phyloP scores from a whole-genome alignment of 2,113 vertebrate genomes.

The Paracanthobrama guichenoti region DNA sequence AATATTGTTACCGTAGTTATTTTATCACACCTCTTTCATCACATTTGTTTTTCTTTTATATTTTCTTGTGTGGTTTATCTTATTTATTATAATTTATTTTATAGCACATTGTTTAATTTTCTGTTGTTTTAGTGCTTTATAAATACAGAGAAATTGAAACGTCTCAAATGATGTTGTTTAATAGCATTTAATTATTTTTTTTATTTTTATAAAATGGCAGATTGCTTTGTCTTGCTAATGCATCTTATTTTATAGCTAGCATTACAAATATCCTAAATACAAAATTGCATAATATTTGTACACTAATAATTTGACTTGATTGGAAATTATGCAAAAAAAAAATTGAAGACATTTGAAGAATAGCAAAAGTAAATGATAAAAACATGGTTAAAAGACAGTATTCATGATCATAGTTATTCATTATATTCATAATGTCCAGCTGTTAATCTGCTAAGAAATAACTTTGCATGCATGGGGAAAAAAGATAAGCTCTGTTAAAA shows the following conservation, averaged over 20 bases:
- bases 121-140: neutral
- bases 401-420: too few relatives aligned
- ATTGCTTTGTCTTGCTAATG: neutral
- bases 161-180: neutral
- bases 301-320: neutral
- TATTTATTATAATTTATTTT: neutral
- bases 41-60: too few relatives aligned
- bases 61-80: too few relatives aligned
- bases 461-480: neutral
- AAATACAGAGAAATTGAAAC: neutral
- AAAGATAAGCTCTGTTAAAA: constrained; percentile 6
- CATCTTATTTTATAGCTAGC: neutral
- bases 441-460: neutral
- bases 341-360: neutral
- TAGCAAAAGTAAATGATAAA: neutral
- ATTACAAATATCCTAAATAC: neutral
- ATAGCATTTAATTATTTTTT: neutral
- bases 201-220: neutral
- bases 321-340: neutral
- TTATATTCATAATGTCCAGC: neutral
- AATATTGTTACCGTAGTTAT: too few relatives aligned
- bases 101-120: neutral
- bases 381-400: neutral
- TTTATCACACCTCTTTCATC: too few relatives aligned
- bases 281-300: neutral